Conservation (phyloP, 2,797 vertebrate genomes). For the Cossypha caffra region DNA sequence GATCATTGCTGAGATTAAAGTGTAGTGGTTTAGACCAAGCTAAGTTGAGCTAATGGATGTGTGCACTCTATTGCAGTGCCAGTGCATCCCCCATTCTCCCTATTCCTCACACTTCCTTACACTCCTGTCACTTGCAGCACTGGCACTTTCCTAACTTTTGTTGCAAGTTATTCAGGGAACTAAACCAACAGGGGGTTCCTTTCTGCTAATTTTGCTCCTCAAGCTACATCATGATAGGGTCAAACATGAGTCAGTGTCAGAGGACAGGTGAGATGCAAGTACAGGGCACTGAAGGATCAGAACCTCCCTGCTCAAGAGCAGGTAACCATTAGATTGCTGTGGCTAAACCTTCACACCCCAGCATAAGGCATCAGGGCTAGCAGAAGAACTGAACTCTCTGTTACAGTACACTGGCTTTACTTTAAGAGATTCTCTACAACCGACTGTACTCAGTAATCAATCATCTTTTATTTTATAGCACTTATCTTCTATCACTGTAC, state of each 20-base stretch:
- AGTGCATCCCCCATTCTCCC: not conserved
- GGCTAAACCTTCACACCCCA: not conserved
- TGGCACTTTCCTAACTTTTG: not conserved
- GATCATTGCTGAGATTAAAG: not conserved
- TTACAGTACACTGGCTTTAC: not conserved
- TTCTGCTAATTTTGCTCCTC: not conserved
- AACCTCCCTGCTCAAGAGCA: not conserved
- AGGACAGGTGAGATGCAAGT: not conserved
- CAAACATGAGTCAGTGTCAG: rapidly evolving
- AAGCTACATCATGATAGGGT: not conserved
- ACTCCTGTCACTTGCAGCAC: not conserved
- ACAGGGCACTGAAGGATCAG: not conserved
- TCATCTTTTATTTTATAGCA: not conserved
- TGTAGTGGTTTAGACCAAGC: not conserved
- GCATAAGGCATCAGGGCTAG: not conserved
- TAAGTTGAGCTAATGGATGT: not conserved
- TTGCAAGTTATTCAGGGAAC: not conserved
- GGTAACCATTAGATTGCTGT: not conserved
- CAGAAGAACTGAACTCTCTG: not conserved
- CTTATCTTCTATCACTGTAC: not conserved
- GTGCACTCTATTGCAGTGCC: not conserved
- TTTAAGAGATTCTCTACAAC: not conserved
- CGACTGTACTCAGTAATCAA: not conserved
- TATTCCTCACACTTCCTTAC: not conserved
- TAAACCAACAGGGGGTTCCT: not conserved